phyloP scores from a whole-genome alignment of 2,113 vertebrate species.

The Pampusana beccarii region DNA sequence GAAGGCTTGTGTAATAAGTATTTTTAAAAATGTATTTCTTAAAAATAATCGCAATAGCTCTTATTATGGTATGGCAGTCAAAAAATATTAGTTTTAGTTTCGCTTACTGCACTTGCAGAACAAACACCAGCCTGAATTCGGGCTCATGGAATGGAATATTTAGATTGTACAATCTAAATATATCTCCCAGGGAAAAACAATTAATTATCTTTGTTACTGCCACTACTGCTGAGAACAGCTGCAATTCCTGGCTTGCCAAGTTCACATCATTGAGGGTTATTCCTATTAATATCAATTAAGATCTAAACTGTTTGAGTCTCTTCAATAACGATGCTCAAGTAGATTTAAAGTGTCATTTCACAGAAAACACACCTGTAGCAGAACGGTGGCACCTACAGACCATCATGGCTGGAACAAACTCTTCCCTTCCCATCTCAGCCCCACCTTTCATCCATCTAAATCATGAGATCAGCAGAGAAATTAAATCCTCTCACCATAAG shows the following conservation, averaged over 20 bases:
- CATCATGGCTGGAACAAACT: rapidly evolving
- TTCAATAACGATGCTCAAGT: background rate
- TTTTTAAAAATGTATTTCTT: background rate
- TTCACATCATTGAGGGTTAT: conserved; percentile 28
- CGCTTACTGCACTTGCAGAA: background rate
- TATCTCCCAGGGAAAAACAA: conserved; percentile 57
- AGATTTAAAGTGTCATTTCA: background rate
- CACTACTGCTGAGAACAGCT: conserved; percentile 52
- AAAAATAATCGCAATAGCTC: background rate
- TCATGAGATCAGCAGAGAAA: background rate
- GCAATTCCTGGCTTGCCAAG: conserved; percentile 57
- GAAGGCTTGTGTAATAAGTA: background rate
- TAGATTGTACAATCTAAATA: conserved; percentile 30
- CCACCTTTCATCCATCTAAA: background rate
- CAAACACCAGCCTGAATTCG: background rate
- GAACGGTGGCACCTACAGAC: background rate
- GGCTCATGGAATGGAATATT: conserved; percentile 28
- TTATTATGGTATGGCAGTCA: background rate
- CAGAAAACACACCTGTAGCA: background rate
- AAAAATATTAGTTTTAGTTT: background rate
- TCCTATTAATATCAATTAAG: conserved; percentile 67
- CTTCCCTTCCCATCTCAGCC: background rate
- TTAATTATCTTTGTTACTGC: conserved; percentile 63
- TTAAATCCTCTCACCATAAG: background rate
- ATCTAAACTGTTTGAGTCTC: conserved; percentile 14